A percentile compares a stretch with the other conserved stretches of the same genome.
phyloP scores from a whole-genome alignment of 2,113 vertebrate species.

The Corvus hawaiiensis region DNA sequence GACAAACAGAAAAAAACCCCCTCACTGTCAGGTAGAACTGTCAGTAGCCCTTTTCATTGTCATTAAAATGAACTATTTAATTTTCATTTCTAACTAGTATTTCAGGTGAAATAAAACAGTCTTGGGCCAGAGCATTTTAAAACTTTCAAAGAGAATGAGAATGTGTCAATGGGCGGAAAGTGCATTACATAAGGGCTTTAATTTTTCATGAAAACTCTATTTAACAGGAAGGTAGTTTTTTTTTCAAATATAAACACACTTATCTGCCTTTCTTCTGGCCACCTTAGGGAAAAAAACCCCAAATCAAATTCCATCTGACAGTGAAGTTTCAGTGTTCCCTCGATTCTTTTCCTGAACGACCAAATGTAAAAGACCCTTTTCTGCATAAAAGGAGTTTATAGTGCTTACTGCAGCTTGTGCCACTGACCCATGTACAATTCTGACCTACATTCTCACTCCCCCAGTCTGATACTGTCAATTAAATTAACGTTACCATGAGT shows the following conservation, averaged over 20 bases:
- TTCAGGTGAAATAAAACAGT: neutral
- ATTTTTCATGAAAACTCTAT: neutral
- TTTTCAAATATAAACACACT: neutral
- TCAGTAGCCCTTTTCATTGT: neutral
- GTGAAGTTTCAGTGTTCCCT: neutral
- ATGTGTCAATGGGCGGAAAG: neutral
- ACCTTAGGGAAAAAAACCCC: neutral
- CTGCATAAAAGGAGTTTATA: neutral
- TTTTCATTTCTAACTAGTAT: neutral
- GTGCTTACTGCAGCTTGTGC: neutral
- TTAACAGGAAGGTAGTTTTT: neutral
- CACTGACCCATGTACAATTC: neutral
- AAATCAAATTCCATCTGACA: neutral
- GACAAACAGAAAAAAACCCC: fast-evolving
- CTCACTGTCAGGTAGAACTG: neutral
- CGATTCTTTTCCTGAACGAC: neutral
- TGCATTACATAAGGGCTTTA: neutral
- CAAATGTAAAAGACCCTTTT: neutral
- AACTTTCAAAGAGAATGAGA: neutral
- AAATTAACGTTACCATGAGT: neutral
- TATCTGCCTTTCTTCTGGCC: neutral
- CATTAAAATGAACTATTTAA: neutral
- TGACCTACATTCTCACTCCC: neutral
- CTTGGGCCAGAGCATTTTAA: neutral
- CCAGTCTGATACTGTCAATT: neutral